phyloP scores from a whole-genome alignment of 2,113 vertebrate genomes.

The Romanogobio albipinnatus region DNA sequence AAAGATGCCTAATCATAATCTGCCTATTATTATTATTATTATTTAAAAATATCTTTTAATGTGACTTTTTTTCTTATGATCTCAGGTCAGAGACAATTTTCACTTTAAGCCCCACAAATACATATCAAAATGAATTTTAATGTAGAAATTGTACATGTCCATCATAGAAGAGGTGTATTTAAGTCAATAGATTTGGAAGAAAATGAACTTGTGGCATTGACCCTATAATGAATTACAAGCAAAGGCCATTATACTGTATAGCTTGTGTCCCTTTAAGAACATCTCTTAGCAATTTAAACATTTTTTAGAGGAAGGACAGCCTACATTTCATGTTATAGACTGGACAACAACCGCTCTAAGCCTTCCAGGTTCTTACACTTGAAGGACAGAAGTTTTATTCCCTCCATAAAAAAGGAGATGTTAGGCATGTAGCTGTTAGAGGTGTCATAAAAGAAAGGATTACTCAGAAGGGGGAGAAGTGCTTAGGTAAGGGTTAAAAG shows the following conservation, averaged over 20 bases:
- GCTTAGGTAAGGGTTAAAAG: slow-evolving; percentile 44
- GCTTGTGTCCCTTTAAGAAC: background rate
- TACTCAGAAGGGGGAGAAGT: slow-evolving; percentile 39
- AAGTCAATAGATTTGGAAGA: background rate
- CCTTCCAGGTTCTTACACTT: background rate
- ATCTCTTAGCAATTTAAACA: background rate
- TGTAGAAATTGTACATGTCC: background rate
- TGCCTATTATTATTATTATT: background rate
- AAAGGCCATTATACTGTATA: background rate
- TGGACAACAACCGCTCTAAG: slow-evolving; percentile 32
- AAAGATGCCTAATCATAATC: background rate
- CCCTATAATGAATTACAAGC: background rate
- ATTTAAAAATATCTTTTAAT: background rate
- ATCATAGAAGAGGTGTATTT: background rate
- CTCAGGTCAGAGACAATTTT: background rate
- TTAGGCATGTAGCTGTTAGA: slow-evolving; percentile 48
- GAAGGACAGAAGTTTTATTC: slow-evolving; percentile 27
- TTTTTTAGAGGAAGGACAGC: background rate
- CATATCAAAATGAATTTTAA: no score
- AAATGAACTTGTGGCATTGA: background rate
- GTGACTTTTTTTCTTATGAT: background rate
- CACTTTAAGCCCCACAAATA: background rate
- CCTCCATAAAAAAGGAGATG: slow-evolving; percentile 37
- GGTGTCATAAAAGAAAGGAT: slow-evolving; percentile 43
- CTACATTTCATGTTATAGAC: background rate